Evolutionary conservation across 2,113 vertebrate genomes (phyloP).

Genomic region (Misgurnus anguillicaudatus): DNA sequence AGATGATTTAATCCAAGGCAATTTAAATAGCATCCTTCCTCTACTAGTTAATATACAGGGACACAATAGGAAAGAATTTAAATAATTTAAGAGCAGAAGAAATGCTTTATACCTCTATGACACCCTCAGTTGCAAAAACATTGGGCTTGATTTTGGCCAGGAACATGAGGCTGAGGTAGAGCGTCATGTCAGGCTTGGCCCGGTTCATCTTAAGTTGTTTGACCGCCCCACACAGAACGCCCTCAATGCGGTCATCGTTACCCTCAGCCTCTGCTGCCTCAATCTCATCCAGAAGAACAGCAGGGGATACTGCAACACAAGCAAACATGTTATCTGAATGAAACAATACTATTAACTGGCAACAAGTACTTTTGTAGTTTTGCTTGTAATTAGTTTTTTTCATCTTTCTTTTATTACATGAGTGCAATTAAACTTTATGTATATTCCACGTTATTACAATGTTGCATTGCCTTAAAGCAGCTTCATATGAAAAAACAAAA

Average conservation of each 20-base stretch:
- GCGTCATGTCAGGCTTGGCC: slow-evolving; percentile 89
- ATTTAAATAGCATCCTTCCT: no score
- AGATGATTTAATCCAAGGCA: no score
- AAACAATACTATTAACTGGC: no score
- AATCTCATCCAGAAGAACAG: slow-evolving; percentile 88
- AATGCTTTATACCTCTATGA: slow-evolving; percentile 86
- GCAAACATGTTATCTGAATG: background rate
- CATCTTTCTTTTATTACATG: no score
- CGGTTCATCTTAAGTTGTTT: slow-evolving; percentile 93
- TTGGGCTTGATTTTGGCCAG: slow-evolving; percentile 99
- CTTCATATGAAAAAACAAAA: no score
- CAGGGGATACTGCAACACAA: slow-evolving; percentile 80
- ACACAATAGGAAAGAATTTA: no score
- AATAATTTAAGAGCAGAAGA: background rate
- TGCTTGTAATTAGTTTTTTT: no score
- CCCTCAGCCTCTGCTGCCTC: slow-evolving; percentile 92
- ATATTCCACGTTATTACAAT: no score
- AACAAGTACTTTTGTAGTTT: no score
- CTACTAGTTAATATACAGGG: no score
- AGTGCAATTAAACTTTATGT: no score
- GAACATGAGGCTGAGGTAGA: slow-evolving; percentile 97
- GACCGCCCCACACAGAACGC: slow-evolving; percentile 89
- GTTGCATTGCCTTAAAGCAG: no score
- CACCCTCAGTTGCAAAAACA: slow-evolving; percentile 94
- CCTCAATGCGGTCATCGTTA: slow-evolving; percentile 92